Evolutionary conservation across 2,888 invertebrate genomes (phyloP).

Genomic region (Hylaea fasciaria): DNA sequence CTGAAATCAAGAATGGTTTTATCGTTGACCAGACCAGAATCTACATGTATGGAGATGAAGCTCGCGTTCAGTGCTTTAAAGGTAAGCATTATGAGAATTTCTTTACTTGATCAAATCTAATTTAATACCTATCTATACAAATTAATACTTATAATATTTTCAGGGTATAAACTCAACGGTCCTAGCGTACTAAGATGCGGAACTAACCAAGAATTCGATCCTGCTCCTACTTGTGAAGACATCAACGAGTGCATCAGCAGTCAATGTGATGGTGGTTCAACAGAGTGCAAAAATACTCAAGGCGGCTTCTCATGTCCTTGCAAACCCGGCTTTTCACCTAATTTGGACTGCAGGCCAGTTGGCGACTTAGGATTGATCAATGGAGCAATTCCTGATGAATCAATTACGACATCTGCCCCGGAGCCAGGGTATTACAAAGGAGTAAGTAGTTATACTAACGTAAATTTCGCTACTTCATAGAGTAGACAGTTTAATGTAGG

Average conservation of each 20-base stretch:
- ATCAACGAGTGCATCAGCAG: constrained; percentile 95
- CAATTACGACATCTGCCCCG: constrained; percentile 92
- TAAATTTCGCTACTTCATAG: background rate
- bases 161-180: constrained; percentile 93
- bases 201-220: constrained; percentile 92
- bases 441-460: constrained; percentile 74
- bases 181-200: constrained; percentile 94
- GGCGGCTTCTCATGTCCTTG: constrained; percentile 96
- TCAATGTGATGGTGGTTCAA: constrained; percentile 95
- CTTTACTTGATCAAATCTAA: background rate
- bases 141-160: constrained; percentile 32
- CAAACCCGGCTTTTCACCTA: constrained; percentile 91
- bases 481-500: too few species aligned
- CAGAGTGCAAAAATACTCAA: constrained; percentile 94
- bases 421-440: constrained; percentile 93
- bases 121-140: background rate
- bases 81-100: constrained; percentile 57
- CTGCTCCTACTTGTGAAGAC: constrained; percentile 95
- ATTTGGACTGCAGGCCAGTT: constrained; percentile 95
- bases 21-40: constrained; percentile 90
- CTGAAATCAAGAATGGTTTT: constrained; percentile 94
- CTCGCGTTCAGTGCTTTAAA: constrained; percentile 95
- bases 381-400: constrained; percentile 95
- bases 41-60: constrained; percentile 95
- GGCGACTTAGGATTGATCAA: constrained; percentile 95